Base-by-base conservation (phyloP, 2,888 invertebrate species). In the Campoplex capitator region DNA sequence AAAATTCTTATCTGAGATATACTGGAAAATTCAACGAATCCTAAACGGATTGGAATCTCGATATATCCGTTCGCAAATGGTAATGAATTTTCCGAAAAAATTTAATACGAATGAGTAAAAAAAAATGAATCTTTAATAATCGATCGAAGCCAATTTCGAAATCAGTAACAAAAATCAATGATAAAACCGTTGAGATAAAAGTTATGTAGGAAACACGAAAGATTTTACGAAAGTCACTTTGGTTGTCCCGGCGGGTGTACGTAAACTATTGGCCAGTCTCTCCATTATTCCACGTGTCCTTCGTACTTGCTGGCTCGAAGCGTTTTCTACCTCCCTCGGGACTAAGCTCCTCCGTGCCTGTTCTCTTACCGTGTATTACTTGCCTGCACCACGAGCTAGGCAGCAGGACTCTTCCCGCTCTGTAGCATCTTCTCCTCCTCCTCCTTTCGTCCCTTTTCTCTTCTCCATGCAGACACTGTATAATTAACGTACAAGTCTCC, bases 401-500 rank as follows among this genome's bases (percentile, higher is more conserved):
- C n/a, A n/a, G n/a, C n/a, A n/a, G 23, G 67, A 67, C 67, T 48
- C 67, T 78, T 16, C 51, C 48, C 71, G 11, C 35, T 71, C 73
- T 35, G 28, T 58, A 42, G 38, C 32, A 65, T 48, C 54, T 11
- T 16, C 48, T 38, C 38, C 48, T 65, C n/a, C 85, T 70, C 75
- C 38, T 65, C 54, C 56, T 87, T 62, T 86, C 75, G 45, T 11
- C 13, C 13, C 45, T 13, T 45, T 45, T 58, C 70, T 75, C 65
- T 83, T 70, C 62, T 85, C 79, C 81, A 80, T 74, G 74, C 67
- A 85, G n/a, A 54, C 48, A 28, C 23, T 77, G 28, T 89, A 90
- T 93, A 93, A 92, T 93, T 93, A 93, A 93, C 92, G 91, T 93
- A 93, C 91, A 91, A 90, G 91, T 87, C 92, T 91, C 92, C 87